Conservation (phyloP, 2,888 invertebrate species). For the Tanytarsus gracilentus region DNA sequence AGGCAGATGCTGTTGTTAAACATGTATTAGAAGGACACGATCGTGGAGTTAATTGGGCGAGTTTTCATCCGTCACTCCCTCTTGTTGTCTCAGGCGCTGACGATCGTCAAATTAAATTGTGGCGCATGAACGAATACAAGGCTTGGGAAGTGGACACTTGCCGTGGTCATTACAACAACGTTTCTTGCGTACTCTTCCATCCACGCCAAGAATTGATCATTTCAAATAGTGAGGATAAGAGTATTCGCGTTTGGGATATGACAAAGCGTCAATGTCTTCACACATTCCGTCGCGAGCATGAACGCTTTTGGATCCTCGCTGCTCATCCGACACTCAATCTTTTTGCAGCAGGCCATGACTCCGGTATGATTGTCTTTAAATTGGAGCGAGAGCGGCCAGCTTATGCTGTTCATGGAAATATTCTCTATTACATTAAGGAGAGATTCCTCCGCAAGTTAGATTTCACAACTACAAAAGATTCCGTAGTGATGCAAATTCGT, state of each 20-base stretch:
- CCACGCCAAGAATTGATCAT: slow-evolving; percentile 93
- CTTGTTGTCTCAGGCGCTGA: slow-evolving; percentile 97
- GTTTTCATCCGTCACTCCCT: slow-evolving; percentile 90
- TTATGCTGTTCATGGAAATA: slow-evolving; percentile 85
- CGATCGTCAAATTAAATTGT: slow-evolving; percentile 92
- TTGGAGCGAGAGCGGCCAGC: slow-evolving; percentile 94
- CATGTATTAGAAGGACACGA: slow-evolving; percentile 90
- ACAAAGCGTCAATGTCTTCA: slow-evolving; percentile 84
- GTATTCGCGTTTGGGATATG: slow-evolving; percentile 98
- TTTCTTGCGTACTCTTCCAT: slow-evolving; percentile 94
- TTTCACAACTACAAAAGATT: slow-evolving; percentile 86
- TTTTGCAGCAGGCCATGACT: slow-evolving; percentile 99
- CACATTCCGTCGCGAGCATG: slow-evolving; percentile 89
- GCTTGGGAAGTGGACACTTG: slow-evolving; percentile 99
- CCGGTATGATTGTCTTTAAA: slow-evolving; percentile 60
- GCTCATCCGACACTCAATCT: slow-evolving; percentile 91
- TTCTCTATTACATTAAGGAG: slow-evolving; percentile 94
- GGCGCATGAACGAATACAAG: slow-evolving; percentile 98
- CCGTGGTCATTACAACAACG: slow-evolving; percentile 99
- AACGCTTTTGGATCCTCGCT: slow-evolving; percentile 94
- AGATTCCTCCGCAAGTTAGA: slow-evolving; percentile 83
- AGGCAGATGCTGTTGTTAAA: slow-evolving; percentile 85
- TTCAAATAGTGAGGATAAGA: slow-evolving; percentile 96
- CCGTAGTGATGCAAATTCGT: slow-evolving; percentile 84
- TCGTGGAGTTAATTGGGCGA: slow-evolving; percentile 97